phyloP scores from a whole-genome alignment of 2,797 vertebrate genomes.

The Megalops cyprinoides region DNA sequence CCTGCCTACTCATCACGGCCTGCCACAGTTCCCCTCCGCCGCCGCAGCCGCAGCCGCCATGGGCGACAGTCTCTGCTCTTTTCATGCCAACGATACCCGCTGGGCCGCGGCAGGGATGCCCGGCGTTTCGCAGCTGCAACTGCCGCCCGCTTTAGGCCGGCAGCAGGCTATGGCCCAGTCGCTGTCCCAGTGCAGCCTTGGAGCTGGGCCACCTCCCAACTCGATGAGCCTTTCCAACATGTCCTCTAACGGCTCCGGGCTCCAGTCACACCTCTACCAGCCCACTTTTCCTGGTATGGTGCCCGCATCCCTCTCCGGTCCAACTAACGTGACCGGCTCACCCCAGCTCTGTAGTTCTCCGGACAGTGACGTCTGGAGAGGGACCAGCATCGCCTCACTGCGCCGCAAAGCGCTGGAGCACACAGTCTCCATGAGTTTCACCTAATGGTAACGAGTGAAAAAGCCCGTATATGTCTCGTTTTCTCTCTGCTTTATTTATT shows the following conservation, averaged over 20 bases:
- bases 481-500: conserved; percentile 53
- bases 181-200: conserved; percentile 94
- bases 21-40: conserved; percentile 88
- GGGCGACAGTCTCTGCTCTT: conserved; percentile 96
- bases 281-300: conserved; percentile 94
- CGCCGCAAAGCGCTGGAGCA: conserved; percentile 98
- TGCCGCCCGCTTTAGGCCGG: conserved; percentile 86
- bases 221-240: conserved; percentile 96
- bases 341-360: conserved; percentile 96
- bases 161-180: conserved; percentile 95
- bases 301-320: conserved; percentile 91
- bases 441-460: conserved; percentile 78
- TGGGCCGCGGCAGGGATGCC: conserved; percentile 93
- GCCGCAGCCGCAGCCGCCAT: conserved; percentile 89
- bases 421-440: conserved; percentile 99
- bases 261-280: conserved; percentile 98
- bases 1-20: conserved; percentile 88
- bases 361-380: conserved; percentile 99
- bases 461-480: conserved; percentile 42
- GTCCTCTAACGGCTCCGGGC: conserved; percentile 88
- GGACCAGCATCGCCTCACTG: conserved; percentile 96
- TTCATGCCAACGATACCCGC: conserved; percentile 95
- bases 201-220: conserved; percentile 86
- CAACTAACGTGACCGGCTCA: conserved; percentile 91
- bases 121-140: conserved; percentile 91